These are phyloP conservation scores for Pachycephus smyrnensis DNA, from an alignment of 2,888 invertebrate genomes.

Conservation along the genomic window DNA sequence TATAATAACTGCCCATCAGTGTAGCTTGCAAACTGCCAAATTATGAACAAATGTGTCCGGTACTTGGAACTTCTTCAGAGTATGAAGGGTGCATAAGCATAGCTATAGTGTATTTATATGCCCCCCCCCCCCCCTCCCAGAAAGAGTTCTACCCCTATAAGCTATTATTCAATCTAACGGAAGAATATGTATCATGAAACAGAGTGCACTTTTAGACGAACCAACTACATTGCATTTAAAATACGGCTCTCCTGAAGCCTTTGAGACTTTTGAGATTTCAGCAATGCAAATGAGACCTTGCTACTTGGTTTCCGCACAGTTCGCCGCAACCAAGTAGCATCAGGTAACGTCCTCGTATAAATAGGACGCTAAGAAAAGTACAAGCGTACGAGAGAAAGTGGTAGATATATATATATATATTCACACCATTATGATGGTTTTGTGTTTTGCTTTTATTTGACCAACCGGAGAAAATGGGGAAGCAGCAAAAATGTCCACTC, in stretches of 20 bases:
- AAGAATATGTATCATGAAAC: neutral
- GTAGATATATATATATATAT: neutral
- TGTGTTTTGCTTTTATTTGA: neutral
- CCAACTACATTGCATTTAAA: neutral
- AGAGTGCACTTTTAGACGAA: neutral
- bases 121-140: neutral
- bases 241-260: conserved; percentile 33
- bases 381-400: neutral
- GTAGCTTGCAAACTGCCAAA: too few species aligned
- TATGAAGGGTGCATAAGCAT: neutral
- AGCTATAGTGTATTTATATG: neutral
- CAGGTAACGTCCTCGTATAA: neutral
- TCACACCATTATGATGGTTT: neutral
- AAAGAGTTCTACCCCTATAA: neutral
- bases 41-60: neutral
- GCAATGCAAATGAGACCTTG: conserved; percentile 18
- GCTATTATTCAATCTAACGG: neutral
- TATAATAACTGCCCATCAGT: too few species aligned
- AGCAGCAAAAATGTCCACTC: neutral
- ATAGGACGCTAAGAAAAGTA: neutral
- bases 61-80: neutral
- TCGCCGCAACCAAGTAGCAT: neutral
- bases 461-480: neutral
- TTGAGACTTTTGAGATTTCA: conserved; percentile 23
- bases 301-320: neutral